phyloP scores from a whole-genome alignment of 1,140 invertebrate genomes.

The Caenorhabditis briggsae region DNA sequence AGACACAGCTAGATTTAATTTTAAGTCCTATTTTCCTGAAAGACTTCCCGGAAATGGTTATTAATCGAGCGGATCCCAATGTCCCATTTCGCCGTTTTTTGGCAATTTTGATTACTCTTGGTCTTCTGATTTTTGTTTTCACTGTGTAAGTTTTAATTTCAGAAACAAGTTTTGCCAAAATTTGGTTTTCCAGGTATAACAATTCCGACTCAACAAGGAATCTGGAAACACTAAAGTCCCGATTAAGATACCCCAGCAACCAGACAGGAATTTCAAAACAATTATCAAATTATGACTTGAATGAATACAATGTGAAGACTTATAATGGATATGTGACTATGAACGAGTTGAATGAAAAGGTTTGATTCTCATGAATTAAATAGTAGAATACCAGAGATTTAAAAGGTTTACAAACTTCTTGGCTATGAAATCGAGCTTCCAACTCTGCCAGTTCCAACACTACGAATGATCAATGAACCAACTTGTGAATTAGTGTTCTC shows the following conservation, averaged over 20 bases:
- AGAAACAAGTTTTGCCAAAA: neutral
- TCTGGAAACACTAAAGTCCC: neutral
- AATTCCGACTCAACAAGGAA: neutral
- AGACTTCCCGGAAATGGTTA: neutral
- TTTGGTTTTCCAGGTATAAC: neutral
- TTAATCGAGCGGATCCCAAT: neutral
- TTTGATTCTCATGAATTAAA: too few species aligned
- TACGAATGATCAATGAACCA: conserved; percentile 25
- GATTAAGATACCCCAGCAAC: neutral
- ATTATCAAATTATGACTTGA: neutral
- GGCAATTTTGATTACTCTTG: neutral
- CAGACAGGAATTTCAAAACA: neutral
- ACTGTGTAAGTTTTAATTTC: neutral
- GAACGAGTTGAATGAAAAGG: conserved; percentile 13
- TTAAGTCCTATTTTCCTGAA: too few species aligned
- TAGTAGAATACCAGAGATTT: too few species aligned
- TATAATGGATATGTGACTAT: conserved; percentile 13
- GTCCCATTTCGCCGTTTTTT: neutral
- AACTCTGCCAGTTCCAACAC: conserved; percentile 3
- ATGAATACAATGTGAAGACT: conserved; percentile 30
- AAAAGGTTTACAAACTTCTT: conserved; percentile 16
- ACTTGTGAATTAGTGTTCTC: conserved; percentile 13
- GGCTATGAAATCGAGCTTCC: conserved; percentile 11
- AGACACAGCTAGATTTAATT: too few species aligned
- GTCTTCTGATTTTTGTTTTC: neutral